A percentile compares a stretch with the other conserved stretches of the same genome.
These are phyloP conservation scores for Falco columbarius DNA, from an alignment of 2,797 vertebrate species.

Conservation along the genomic window DNA sequence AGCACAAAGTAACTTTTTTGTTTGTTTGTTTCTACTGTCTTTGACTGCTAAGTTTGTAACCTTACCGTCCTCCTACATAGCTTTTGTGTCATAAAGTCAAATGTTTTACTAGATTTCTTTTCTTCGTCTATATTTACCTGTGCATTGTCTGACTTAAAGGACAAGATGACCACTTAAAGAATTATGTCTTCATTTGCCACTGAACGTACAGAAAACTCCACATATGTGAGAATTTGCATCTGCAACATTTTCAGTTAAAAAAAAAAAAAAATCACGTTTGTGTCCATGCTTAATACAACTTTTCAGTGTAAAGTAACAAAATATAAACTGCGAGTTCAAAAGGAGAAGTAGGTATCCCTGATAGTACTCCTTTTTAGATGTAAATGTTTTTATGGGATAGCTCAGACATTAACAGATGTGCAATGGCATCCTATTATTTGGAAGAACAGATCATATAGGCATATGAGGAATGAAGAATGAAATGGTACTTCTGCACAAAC, in stretches of 20 bases:
- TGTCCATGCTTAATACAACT: not conserved
- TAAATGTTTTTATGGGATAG: not conserved
- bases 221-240: not conserved
- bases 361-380: not conserved
- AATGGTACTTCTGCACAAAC: not conserved
- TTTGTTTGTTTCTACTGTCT: not conserved
- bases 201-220: not conserved
- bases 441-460: rapidly evolving
- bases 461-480: not conserved
- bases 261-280: not conserved
- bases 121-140: not conserved
- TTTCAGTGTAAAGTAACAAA: not conserved
- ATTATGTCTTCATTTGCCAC: not conserved
- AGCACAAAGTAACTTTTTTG: not conserved
- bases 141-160: not conserved
- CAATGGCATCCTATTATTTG: not conserved
- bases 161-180: not conserved
- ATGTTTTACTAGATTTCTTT: not conserved
- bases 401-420: not conserved
- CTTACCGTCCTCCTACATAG: not conserved
- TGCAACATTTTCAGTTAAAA: not conserved
- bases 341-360: not conserved
- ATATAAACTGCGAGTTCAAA: not conserved
- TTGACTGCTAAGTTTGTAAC: not conserved
- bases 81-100: not conserved